Percentiles rank a stretch among this genome's conserved stretches.
phyloP scores from a whole-genome alignment of 1,140 invertebrate species.

The Whitmania pigra region DNA sequence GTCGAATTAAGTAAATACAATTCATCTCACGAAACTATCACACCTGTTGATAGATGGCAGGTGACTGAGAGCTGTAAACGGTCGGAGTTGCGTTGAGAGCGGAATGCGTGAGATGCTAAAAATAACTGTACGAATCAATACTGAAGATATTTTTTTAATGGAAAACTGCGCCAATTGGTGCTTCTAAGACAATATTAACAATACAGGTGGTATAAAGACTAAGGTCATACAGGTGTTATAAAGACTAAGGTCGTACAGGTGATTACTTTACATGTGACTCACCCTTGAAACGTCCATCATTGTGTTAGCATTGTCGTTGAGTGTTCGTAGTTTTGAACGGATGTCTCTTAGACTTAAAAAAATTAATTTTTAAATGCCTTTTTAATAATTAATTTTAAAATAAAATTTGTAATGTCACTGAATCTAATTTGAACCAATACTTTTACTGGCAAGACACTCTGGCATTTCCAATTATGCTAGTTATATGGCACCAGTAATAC shows the following conservation, averaged over 20 bases:
- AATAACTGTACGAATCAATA: constrained; percentile 24
- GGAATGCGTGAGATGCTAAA: constrained; percentile 30
- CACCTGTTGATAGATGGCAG: constrained; percentile 40
- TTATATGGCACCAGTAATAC: no score
- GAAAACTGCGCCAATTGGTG: not conserved
- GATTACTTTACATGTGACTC: constrained; percentile 3
- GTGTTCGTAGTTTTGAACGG: constrained; percentile 83
- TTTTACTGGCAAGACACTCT: no score
- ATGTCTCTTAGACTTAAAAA: constrained; percentile 14
- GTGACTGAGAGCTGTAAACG: constrained; percentile 39
- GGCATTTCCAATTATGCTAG: no score
- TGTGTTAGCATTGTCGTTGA: constrained; percentile 97
- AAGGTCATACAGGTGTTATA: not conserved
- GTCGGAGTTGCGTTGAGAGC: constrained; percentile 31
- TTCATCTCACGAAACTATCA: constrained; percentile 20
- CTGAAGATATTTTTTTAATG: not conserved
- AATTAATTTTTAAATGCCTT: not conserved
- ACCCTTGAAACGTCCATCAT: constrained; percentile 99
- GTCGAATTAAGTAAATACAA: not conserved
- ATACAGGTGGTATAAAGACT: not conserved
- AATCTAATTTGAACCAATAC: no score
- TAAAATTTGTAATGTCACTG: no score
- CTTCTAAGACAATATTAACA: not conserved
- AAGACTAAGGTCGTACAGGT: not conserved
- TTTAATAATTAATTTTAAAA: not conserved